These are phyloP conservation scores for Agrochola lota DNA, from an alignment of 2,888 invertebrate genomes.

Conservation along the genomic window DNA sequence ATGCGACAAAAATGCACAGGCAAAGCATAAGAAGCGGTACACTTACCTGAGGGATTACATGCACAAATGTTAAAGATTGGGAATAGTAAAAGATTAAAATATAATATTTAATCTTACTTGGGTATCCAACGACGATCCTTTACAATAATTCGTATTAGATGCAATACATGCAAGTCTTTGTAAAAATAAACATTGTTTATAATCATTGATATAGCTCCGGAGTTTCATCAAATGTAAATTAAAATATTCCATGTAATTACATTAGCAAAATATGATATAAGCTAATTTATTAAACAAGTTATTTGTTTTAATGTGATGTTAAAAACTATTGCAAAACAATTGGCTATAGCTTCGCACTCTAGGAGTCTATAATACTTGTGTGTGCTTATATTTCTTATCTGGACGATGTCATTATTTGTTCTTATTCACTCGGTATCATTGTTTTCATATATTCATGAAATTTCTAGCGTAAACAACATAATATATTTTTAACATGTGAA, in stretches of 20 bases:
- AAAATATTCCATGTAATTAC: constrained; percentile 79
- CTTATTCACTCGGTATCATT: neutral
- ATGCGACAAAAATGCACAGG: constrained; percentile 86
- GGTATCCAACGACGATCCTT: constrained; percentile 90
- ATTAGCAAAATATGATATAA: constrained; percentile 87
- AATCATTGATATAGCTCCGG: constrained; percentile 68
- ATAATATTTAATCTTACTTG: constrained; percentile 87
- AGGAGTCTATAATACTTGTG: constrained; percentile 81
- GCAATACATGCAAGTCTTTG: constrained; percentile 83
- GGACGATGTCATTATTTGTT: constrained; percentile 47
- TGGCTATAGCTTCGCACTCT: constrained; percentile 88
- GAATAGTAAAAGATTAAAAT: constrained; percentile 78
- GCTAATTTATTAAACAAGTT: constrained; percentile 84
- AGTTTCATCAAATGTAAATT: constrained; percentile 78
- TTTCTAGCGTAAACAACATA: neutral
- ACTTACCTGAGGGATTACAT: constrained; percentile 83
- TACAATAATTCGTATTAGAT: constrained; percentile 77
- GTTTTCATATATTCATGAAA: neutral
- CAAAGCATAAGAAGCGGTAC: constrained; percentile 80
- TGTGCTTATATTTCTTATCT: constrained; percentile 69
- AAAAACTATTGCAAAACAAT: constrained; percentile 89
- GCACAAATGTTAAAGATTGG: constrained; percentile 78
- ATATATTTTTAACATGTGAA: neutral
- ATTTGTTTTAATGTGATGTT: constrained; percentile 82
- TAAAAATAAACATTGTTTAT: constrained; percentile 77